Evolutionary conservation across 2,888 invertebrate species (phyloP).

Genomic region (Polymixis flavicincta): DNA sequence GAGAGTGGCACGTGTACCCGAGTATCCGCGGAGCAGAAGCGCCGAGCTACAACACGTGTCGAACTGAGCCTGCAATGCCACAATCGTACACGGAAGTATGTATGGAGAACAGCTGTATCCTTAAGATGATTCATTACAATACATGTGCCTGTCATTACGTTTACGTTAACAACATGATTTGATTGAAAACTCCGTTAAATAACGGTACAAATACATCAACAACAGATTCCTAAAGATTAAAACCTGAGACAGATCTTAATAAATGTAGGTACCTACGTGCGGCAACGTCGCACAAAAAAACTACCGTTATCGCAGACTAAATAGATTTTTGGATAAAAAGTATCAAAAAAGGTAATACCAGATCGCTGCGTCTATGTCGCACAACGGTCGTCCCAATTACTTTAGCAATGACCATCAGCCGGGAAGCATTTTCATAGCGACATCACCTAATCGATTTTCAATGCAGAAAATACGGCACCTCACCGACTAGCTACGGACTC

Average conservation of each 20-base stretch:
- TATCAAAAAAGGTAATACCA: slow-evolving; percentile 84
- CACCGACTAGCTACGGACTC: slow-evolving; percentile 18
- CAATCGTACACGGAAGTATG: slow-evolving; percentile 66
- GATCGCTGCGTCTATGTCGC: slow-evolving; percentile 82
- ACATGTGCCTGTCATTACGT: slow-evolving; percentile 38
- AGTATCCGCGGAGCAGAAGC: slow-evolving; percentile 42
- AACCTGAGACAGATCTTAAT: slow-evolving; percentile 83
- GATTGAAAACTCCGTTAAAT: slow-evolving; percentile 72
- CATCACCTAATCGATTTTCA: slow-evolving; percentile 44
- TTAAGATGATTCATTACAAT: slow-evolving; percentile 43
- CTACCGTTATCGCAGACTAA: slow-evolving; percentile 87
- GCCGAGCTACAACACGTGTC: slow-evolving; percentile 70
- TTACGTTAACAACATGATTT: slow-evolving; percentile 49
- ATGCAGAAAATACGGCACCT: slow-evolving; percentile 43
- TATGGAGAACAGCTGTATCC: slow-evolving; percentile 52
- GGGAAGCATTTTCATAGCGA: slow-evolving; percentile 59
- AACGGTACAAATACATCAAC: slow-evolving; percentile 73
- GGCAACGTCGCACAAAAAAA: slow-evolving; percentile 76
- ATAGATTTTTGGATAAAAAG: slow-evolving; percentile 88
- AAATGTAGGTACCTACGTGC: slow-evolving; percentile 77
- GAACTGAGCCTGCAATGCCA: slow-evolving; percentile 62
- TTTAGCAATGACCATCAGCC: slow-evolving; percentile 71
- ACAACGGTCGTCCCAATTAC: slow-evolving; percentile 87
- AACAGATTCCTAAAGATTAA: slow-evolving; percentile 72
- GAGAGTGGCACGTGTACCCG: slow-evolving; percentile 70